Conservation (phyloP, 2,888 invertebrate species). For the Globia sparganii region DNA sequence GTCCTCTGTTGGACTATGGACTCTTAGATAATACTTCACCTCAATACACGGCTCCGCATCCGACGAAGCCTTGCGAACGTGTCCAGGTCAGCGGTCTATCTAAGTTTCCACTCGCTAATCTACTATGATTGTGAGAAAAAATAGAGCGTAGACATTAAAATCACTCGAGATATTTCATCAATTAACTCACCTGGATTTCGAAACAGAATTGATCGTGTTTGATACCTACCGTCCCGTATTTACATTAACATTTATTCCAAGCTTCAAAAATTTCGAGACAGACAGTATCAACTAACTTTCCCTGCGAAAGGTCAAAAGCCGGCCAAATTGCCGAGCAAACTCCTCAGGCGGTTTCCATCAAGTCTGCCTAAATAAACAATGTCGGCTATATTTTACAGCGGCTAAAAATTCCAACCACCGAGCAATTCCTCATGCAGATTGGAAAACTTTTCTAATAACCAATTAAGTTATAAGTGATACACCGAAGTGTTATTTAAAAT, state of each 20-base stretch:
- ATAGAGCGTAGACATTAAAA: conserved; percentile 30
- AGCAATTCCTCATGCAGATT: conserved; percentile 80
- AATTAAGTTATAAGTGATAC: conserved; percentile 81
- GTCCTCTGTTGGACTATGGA: conserved; percentile 9
- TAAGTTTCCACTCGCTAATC: conserved; percentile 60
- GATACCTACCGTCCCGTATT: conserved; percentile 9
- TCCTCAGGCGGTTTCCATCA: conserved; percentile 64
- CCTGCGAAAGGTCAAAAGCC: conserved; percentile 49
- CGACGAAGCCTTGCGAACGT: conserved; percentile 29
- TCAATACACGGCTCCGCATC: conserved; percentile 23
- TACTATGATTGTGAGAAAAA: conserved; percentile 48
- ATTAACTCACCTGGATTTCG: conserved; percentile 23
- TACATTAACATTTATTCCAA: conserved; percentile 36
- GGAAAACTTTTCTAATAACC: conserved; percentile 84
- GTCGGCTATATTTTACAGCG: conserved; percentile 57
- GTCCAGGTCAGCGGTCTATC: conserved; percentile 59
- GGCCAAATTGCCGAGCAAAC: conserved; percentile 48
- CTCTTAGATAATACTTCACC: conserved; percentile 32
- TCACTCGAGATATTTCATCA: conserved; percentile 12
- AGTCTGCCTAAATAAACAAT: conserved; percentile 66
- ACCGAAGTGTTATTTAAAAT: conserved; percentile 73
- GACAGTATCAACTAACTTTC: conserved; percentile 49
- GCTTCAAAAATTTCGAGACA: conserved; percentile 30
- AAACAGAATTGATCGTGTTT: conserved; percentile 13
- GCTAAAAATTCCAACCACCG: conserved; percentile 63